These are phyloP conservation scores for Drosophila erecta DNA, from an alignment of 1,140 invertebrate species.

Conservation along the genomic window DNA sequence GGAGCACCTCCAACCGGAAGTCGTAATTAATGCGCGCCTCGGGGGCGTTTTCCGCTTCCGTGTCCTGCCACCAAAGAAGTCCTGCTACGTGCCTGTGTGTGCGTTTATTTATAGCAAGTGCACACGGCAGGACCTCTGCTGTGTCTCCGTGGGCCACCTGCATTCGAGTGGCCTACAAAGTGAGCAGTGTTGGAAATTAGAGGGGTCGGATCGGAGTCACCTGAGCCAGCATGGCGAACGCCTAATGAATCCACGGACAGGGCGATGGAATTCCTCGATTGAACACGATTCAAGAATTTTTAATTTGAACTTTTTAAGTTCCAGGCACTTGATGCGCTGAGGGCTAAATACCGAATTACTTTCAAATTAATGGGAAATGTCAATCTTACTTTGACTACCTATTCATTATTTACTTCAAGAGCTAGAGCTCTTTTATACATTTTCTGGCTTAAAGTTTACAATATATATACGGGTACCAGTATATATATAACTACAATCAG, in stretches of 20 bases:
- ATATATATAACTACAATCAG: background rate
- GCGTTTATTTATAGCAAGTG: constrained; percentile 46
- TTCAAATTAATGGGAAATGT: constrained; percentile 27
- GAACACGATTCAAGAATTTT: constrained; percentile 40
- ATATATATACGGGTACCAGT: too few species aligned
- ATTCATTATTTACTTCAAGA: background rate
- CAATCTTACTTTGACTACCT: background rate
- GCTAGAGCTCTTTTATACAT: too few species aligned
- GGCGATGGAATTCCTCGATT: constrained; percentile 30
- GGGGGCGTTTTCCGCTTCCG: constrained; percentile 65
- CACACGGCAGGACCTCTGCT: constrained; percentile 40
- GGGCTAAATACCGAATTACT: constrained; percentile 10
- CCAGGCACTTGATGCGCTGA: constrained; percentile 9
- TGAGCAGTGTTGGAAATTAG: constrained; percentile 20
- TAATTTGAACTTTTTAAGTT: constrained; percentile 36
- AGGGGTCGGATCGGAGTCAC: constrained; percentile 3
- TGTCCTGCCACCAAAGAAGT: constrained; percentile 32
- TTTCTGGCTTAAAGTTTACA: too few species aligned
- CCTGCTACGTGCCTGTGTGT: constrained; percentile 48
- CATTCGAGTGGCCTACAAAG: constrained; percentile 46
- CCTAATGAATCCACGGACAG: constrained; percentile 37
- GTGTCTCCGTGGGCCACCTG: constrained; percentile 14
- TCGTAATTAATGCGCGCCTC: constrained; percentile 78
- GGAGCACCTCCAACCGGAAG: constrained; percentile 58
- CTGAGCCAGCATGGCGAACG: constrained; percentile 15